Base-by-base conservation (phyloP, 2,113 vertebrate genomes). In the Accipiter cooperii region DNA sequence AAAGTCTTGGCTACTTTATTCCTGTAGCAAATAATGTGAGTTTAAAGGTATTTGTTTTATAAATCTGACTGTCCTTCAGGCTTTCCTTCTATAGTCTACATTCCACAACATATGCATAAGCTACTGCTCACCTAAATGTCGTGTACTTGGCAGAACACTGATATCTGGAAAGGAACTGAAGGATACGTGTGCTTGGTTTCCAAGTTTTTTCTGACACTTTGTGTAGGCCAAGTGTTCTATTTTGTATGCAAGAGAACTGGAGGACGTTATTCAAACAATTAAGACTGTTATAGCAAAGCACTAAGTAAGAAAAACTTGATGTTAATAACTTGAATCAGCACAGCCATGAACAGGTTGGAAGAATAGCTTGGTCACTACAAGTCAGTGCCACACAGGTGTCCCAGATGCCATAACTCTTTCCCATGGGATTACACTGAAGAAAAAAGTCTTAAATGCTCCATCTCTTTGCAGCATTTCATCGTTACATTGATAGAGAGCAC, bases 361-460 rank as follows among this genome's bases (percentile, higher is more conserved):
- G 65, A 64, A 69, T 40, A 68, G 2, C 7, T 78, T 80, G 34
- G 2, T 9, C 10, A 26, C 12, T 61, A 28, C 18, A 40, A 31
- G 33, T 34, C 33, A 64, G 33, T 82, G 36, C 18, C 44, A 75
- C 55, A 47, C 2, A 8, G 16, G 34, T 89, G 80, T 96, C 47
- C 34, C 83, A 88, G 77, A 69, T 90, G 65, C 73, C 60, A 42
- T 87, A 90, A 81, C 36, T 83, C 52, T 97, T 94, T 91, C 70
- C 61, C 42, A 42, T 57, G 63, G 94, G 84, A 97, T 96, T 87
- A 94, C 36, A 76, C 47, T 87, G 58, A 89, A 93, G 71, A 96
- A 71, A 88, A 92, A 90, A 65, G 29, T 74, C 96, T 84, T 95
- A 97, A 97, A 96, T 91, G 73, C 51, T 76, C 63, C 44, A 44